These are phyloP conservation scores for Mesocricetus auratus DNA, from an alignment of 2,113 vertebrate genomes.

Conservation along the genomic window DNA sequence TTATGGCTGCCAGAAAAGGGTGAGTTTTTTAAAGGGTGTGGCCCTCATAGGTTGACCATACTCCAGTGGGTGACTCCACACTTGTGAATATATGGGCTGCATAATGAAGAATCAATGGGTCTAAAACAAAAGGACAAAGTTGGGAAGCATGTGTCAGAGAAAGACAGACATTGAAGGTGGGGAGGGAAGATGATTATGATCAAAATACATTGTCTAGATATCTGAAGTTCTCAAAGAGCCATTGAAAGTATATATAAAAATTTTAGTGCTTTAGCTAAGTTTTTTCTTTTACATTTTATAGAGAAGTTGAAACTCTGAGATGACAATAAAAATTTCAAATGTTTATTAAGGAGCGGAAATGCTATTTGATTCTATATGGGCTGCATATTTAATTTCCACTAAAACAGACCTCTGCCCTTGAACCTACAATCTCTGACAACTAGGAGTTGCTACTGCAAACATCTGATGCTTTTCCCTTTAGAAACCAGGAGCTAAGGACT, in stretches of 20 bases:
- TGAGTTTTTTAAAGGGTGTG: neutral
- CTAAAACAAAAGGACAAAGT: neutral
- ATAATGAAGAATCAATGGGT: neutral
- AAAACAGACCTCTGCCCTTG: neutral
- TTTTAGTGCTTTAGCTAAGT: neutral
- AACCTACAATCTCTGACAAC: neutral
- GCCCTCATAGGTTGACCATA: no score
- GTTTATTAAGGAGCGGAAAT: neutral
- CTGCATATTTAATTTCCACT: neutral
- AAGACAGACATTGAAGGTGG: neutral
- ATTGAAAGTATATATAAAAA: neutral
- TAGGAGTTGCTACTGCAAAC: neutral
- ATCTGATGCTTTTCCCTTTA: neutral
- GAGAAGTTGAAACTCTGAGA: constrained; percentile 47
- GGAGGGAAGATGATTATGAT: neutral
- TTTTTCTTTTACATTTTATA: neutral
- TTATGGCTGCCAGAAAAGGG: neutral
- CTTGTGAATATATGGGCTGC: neutral
- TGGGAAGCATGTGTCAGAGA: neutral
- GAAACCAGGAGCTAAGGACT: neutral
- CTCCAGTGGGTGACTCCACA: no score
- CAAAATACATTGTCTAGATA: neutral
- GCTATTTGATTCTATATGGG: neutral
- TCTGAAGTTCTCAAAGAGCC: no score
- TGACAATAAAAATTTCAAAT: neutral